A percentile compares a stretch with the other conserved stretches of the same genome.
phyloP scores from a whole-genome alignment of 2,888 invertebrate species.

The Asteroscopus sphinx region DNA sequence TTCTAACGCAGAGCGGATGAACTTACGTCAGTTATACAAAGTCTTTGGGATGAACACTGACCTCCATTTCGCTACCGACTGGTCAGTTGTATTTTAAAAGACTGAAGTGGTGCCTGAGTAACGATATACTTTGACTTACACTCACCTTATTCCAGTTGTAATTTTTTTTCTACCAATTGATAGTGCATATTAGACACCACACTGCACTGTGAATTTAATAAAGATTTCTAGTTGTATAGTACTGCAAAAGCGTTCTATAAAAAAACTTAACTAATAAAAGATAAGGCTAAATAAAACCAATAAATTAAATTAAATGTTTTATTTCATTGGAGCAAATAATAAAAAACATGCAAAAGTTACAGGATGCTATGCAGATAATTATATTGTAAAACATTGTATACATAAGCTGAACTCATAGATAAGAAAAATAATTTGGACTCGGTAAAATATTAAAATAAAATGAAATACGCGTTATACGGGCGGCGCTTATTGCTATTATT shows the following conservation, averaged over 20 bases:
- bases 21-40: no score
- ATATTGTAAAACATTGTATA: neutral
- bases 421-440: neutral
- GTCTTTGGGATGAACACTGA: no score
- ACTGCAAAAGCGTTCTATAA: neutral
- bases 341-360: slow-evolving; percentile 20
- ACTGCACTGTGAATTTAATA: no score
- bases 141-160: no score
- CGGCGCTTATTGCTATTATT: neutral
- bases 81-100: no score
- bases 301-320: slow-evolving; percentile 24
- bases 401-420: slow-evolving; percentile 5
- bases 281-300: slow-evolving; percentile 39
- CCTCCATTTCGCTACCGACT: no score
- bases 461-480: neutral
- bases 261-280: slow-evolving; percentile 7
- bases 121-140: no score
- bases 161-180: no score
- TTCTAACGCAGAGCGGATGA: no score
- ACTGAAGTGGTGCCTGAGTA: no score
- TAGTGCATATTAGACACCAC: no score
- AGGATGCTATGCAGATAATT: neutral
- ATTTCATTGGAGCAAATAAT: slow-evolving; percentile 13
- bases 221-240: no score
- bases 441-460: neutral